Base-by-base conservation (phyloP, 2,888 invertebrate species). In the Coleophora deauratella region DNA sequence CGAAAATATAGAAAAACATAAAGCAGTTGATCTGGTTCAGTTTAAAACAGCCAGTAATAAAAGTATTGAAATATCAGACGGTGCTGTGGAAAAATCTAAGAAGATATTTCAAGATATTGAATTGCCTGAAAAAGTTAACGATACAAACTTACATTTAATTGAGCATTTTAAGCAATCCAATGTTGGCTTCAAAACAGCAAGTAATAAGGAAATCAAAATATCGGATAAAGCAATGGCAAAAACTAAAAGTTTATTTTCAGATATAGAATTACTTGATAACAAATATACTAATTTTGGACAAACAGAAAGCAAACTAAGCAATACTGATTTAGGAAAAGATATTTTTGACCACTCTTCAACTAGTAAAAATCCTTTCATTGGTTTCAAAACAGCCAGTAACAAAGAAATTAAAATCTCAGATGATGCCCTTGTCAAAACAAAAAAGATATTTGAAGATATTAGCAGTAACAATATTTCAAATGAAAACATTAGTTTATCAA, bases 331-430 rank as follows among this genome's bases (percentile, higher is more conserved):
- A n/a, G 21, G 6, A 21, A 21, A 21, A 21, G 21, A 11, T 31
- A 10, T 31, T 31, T 31, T 3, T 3, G 6, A 21, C 6, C 21
- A 21, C 3, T 6, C 21, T 21, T 21, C 21, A 21, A 21, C 21
- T 4, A 21, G 21, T 21, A 39, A 14, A 35, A 33, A 21, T 11
- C 1, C 30, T 31, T 38, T 12, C 36, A 42, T 38, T 33, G 66
- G 66, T 31, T 74, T 74, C 47, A 57, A 62, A 49, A 66, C 70
- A 10, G 73, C 67, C 13, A 65, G 59, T 42, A 72, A 73, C n/a
- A 71, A 66, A 52, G 42, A 47, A 27, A 55, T 78, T 13, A 42
- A 43, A 40, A 51, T 71, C 37, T 66, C 66, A 1, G 47, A 59
- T 28, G 38, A 52, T 34, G 57, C 66, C n/a, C n/a, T 51, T 12